Conservation (phyloP, 2,888 invertebrate genomes). For the Lasiommata megera region DNA sequence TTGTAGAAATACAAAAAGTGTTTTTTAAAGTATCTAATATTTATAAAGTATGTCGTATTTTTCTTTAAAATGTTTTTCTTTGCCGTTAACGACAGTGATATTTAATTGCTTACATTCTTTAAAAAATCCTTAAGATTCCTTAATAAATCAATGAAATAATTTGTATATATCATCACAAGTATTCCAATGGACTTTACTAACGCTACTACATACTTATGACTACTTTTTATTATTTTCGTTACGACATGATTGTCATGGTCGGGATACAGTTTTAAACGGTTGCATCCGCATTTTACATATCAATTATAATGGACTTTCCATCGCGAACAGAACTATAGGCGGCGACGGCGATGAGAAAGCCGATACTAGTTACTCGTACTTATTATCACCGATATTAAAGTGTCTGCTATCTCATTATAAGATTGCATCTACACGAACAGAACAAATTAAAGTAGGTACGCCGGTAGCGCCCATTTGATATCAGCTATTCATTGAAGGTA, state of each 20-base stretch:
- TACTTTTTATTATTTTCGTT: too few species aligned
- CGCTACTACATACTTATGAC: too few species aligned
- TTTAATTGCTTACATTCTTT: too few species aligned
- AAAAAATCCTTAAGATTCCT: too few species aligned
- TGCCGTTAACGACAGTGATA: too few species aligned
- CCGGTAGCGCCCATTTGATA: constrained; percentile 28
- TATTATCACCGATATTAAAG: constrained; percentile 31
- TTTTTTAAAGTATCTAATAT: too few species aligned
- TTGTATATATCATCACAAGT: too few species aligned
- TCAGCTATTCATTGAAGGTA: not conserved
- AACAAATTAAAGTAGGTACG: constrained; percentile 30
- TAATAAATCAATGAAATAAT: too few species aligned
- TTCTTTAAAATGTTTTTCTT: too few species aligned
- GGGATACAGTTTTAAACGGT: constrained; percentile 19
- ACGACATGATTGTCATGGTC: constrained; percentile 15
- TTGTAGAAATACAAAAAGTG: too few species aligned
- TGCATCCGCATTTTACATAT: constrained; percentile 19
- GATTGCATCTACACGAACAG: constrained; percentile 28
- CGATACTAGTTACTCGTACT: constrained; percentile 6
- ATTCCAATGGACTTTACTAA: too few species aligned
- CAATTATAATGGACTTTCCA: constrained; percentile 28
- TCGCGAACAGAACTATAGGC: constrained; percentile 20
- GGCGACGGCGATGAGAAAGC: constrained; percentile 21
- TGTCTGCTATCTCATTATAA: constrained; percentile 30
- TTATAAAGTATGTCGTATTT: too few species aligned